A percentile compares a stretch with the other conserved stretches of the same genome.
Conservation (phyloP, 2,113 vertebrate genomes). For the Tyrannus savana region DNA sequence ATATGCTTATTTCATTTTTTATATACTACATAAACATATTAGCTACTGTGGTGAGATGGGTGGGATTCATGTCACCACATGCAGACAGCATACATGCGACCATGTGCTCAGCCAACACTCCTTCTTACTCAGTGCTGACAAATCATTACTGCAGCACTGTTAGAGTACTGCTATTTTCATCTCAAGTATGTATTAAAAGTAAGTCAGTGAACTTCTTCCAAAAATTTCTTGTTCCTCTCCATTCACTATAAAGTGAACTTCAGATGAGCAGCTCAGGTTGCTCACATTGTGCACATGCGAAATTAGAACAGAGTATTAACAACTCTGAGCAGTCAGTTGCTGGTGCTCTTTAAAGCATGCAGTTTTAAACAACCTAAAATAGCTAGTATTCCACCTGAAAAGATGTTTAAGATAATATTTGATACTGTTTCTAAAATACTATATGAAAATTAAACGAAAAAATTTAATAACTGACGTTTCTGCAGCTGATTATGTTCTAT, state of each 20-base stretch:
- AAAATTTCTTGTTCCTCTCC: background rate
- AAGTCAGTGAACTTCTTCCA: background rate
- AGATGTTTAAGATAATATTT: rapidly evolving
- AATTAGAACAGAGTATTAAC: background rate
- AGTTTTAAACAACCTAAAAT: background rate
- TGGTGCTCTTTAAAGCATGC: background rate
- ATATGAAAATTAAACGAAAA: background rate
- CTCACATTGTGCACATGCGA: background rate
- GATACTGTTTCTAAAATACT: background rate
- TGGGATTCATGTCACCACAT: background rate
- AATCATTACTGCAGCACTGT: background rate
- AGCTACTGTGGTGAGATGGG: background rate
- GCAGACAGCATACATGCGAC: background rate
- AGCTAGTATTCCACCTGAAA: background rate
- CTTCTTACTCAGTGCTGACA: background rate
- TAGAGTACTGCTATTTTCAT: background rate
- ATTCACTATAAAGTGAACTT: background rate
- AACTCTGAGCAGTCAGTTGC: background rate
- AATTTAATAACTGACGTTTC: background rate
- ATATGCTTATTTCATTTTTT: background rate
- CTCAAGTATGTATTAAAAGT: background rate
- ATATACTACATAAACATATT: background rate
- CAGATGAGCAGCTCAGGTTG: background rate
- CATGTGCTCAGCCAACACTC: background rate
- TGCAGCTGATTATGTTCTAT: background rate